phyloP scores from a whole-genome alignment of 2,888 invertebrate species.

The Myopa tessellatipennis region DNA sequence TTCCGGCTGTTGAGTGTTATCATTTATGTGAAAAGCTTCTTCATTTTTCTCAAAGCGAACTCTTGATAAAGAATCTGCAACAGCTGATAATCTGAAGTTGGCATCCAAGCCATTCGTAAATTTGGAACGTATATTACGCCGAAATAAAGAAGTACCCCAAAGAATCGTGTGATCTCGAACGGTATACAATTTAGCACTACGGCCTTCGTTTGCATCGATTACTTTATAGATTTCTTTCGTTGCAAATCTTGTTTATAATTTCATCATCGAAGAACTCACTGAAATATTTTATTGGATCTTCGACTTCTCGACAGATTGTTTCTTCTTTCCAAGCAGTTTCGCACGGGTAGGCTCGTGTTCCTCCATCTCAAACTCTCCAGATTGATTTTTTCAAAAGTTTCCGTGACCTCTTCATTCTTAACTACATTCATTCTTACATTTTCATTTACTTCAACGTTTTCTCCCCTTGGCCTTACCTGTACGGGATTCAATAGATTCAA shows the following conservation, averaged over 20 bases:
- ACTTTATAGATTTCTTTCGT: conserved; percentile 30
- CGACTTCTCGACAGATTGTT: conserved; percentile 23
- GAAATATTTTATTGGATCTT: conserved; percentile 37
- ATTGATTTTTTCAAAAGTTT: too few species aligned
- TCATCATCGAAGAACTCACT: conserved; percentile 33
- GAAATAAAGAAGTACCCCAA: conserved; percentile 30
- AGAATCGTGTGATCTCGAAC: conserved; percentile 34
- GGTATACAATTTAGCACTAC: conserved; percentile 29
- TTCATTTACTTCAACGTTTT: neutral
- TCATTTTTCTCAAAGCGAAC: too few species aligned
- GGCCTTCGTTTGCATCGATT: conserved; percentile 30
- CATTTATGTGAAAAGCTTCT: too few species aligned
- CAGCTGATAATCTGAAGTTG: neutral
- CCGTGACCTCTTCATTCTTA: neutral
- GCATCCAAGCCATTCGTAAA: neutral
- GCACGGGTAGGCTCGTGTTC: too few species aligned
- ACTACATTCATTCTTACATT: conserved; percentile 24
- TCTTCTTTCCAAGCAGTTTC: conserved; percentile 36
- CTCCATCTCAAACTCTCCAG: too few species aligned
- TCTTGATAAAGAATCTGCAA: neutral
- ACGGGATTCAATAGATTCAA: conserved; percentile 29
- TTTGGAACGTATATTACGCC: neutral
- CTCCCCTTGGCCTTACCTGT: too few species aligned
- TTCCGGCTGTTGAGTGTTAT: too few species aligned
- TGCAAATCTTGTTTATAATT: conserved; percentile 31